A percentile compares a stretch with the other conserved stretches of the same genome.
These are phyloP conservation scores for Neotoxoptera formosana DNA, from an alignment of 1,140 invertebrate genomes.

Conservation along the genomic window DNA sequence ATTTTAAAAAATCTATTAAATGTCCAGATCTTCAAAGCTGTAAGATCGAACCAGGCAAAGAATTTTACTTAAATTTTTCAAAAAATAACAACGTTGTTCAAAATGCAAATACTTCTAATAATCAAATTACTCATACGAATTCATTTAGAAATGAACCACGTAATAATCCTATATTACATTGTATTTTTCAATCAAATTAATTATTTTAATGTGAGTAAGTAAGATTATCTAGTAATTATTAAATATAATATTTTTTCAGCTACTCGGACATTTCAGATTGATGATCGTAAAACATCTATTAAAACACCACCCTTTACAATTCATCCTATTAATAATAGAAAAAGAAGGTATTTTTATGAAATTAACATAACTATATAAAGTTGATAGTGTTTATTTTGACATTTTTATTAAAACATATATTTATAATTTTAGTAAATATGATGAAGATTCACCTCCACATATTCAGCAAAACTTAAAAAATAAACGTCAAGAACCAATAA, in stretches of 20 bases:
- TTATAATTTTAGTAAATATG: constrained; percentile 17
- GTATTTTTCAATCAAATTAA: not conserved
- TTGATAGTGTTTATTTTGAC: not conserved
- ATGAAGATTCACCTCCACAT: not conserved
- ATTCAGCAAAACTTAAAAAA: not conserved
- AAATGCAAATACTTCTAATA: not conserved
- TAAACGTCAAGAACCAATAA: constrained; percentile 27
- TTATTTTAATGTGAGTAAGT: too few relatives aligned
- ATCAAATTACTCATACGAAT: not conserved
- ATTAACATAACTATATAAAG: not conserved
- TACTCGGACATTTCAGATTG: not conserved
- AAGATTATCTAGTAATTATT: not conserved
- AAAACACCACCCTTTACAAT: not conserved
- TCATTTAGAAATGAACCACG: not conserved
- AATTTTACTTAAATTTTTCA: constrained; percentile 4
- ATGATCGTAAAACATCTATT: not conserved
- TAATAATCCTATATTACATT: not conserved
- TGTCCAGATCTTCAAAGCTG: constrained; percentile 25
- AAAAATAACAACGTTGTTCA: not conserved
- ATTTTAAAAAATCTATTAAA: constrained; percentile 43
- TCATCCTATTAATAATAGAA: constrained; percentile 39
- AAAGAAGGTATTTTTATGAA: constrained; percentile 45
- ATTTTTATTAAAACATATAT: not conserved
- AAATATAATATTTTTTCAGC: not conserved
- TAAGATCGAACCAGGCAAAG: not conserved